Evolutionary conservation across 2,888 invertebrate genomes (phyloP).

Genomic region (Barypeithes pellucidus): DNA sequence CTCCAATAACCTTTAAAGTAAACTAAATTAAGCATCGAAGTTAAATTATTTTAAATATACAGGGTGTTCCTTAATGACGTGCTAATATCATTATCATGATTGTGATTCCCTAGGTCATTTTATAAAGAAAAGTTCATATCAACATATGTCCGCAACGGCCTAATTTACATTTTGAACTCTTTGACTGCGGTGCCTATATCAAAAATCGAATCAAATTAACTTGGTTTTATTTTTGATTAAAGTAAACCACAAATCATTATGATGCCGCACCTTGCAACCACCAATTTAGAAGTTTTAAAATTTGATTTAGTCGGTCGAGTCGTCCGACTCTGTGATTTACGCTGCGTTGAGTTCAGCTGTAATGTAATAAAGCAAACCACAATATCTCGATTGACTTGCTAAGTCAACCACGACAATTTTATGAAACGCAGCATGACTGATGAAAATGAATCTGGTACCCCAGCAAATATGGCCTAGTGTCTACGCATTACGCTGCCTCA

Average conservation of each 20-base stretch:
- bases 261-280: constrained; percentile 16
- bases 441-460: background rate
- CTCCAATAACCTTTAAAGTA: too few species aligned
- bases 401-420: constrained; percentile 43
- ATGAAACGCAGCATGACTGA: constrained; percentile 44
- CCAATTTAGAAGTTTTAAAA: constrained; percentile 37
- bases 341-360: constrained; percentile 43
- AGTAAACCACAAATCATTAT: constrained; percentile 11
- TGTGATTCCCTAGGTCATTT: too few species aligned
- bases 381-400: constrained; percentile 49
- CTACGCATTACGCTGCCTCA: too few species aligned
- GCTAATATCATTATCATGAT: too few species aligned
- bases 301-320: constrained; percentile 32
- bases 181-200: too few species aligned
- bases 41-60: too few species aligned
- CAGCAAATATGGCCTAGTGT: too few species aligned
- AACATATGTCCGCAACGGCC: too few species aligned
- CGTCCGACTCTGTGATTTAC: constrained; percentile 43
- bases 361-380: constrained; percentile 44
- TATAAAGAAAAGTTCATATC: too few species aligned
- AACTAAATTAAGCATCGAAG: too few species aligned
- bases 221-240: constrained; percentile 8
- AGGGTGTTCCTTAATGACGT: too few species aligned
- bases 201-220: background rate
- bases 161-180: too few species aligned